Base-by-base conservation (phyloP, 2,113 vertebrate genomes). In the Hemibagrus wyckioides region DNA sequence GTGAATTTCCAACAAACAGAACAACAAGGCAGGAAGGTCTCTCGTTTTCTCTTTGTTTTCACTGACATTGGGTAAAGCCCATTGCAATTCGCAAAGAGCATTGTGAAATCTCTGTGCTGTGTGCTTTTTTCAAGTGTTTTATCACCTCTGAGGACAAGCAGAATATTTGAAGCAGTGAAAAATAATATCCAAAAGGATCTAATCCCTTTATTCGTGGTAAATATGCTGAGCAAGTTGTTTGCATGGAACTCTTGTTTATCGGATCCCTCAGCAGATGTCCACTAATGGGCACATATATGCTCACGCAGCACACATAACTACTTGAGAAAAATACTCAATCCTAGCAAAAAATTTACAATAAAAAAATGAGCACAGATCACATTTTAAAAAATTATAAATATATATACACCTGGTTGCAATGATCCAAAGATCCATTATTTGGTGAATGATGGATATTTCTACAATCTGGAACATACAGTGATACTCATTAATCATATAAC, bases 181-280 rank as follows among this genome's bases (percentile, higher is more conserved):
- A 90, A 89, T 59, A 95, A 89, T 92, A 87, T 63, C 86, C 90
- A 87, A 88, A 92, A 90, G 91, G 90, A 92, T 91, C 89, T 93
- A 91, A 93, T 90, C 92, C 84, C 81, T 91, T 89, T 92, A 91
- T 94, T 92, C 44, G 88, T 88, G 30, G 87, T 90, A 92, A 93
- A 94, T 91, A 89, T 92, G 94, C 94, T 94, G 94, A 95, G 89
- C 85, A 90, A 91, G 92, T 89, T 73, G 79, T 94, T 94, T 83
- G 85, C 90, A 88, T 93, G 90, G 87, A 92, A 87, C 91, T 88
- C 9, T 80, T 80, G 85, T 93, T 92, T 93, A 93, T 88, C 88
- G 91, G 92, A 79, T 80, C 41, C 21, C 88, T 93, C 93, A 92
- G 92, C 92, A 91, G 86, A 92, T 81, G 9, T 80, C 57, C 30